phyloP scores from a whole-genome alignment of 2,888 invertebrate genomes.

The Congeria kusceri region DNA sequence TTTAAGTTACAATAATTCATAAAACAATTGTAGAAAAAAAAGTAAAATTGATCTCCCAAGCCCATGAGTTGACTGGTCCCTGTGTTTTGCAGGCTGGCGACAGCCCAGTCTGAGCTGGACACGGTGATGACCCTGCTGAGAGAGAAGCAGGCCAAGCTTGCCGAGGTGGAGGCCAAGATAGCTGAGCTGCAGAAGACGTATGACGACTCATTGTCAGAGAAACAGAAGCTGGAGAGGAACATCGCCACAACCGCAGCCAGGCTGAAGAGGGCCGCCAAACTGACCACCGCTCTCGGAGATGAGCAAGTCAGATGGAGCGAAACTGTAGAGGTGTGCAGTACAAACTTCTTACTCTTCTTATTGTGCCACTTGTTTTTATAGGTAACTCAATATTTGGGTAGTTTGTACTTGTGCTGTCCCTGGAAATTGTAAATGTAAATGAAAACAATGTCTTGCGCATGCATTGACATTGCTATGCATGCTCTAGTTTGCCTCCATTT shows the following conservation, averaged over 20 bases:
- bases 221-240: constrained; percentile 90
- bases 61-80: no score
- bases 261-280: constrained; percentile 92
- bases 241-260: constrained; percentile 92
- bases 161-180: constrained; percentile 92
- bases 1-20: no score
- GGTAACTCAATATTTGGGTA: no score
- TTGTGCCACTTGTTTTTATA: no score
- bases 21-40: no score
- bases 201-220: constrained; percentile 87
- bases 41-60: no score
- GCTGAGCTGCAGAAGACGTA: constrained; percentile 85
- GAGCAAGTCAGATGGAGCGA: constrained; percentile 94
- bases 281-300: constrained; percentile 94
- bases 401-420: no score
- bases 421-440: no score
- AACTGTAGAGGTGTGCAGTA: constrained; percentile 88
- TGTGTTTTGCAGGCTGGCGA: constrained; percentile 75
- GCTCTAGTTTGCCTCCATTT: no score
- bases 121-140: constrained; percentile 91
- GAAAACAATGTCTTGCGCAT: no score
- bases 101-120: constrained; percentile 91
- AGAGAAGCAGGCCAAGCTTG: constrained; percentile 93
- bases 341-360: no score
- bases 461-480: no score